Evolutionary conservation across 2,888 invertebrate species (phyloP), one percentile per base, ranked within the genome.

Genomic region (Tinea semifulvella): DNA sequence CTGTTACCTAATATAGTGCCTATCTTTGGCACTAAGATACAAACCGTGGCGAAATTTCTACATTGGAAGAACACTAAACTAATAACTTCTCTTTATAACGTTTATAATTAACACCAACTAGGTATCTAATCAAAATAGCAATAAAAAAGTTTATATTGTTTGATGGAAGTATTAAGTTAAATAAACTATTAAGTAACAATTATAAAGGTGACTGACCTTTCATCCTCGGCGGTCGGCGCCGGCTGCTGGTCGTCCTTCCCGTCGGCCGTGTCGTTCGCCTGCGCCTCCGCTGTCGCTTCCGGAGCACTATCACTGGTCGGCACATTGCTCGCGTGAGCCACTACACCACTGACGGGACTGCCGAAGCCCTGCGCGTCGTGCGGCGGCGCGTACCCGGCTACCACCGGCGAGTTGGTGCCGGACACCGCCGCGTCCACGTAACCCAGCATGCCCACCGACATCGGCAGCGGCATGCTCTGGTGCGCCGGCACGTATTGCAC

Each of bases 391-490:
- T 36, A 36, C 7, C 17, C 36, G 16, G 36, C 18, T 48, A 82
- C 82, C 27, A 81, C 80, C 5, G 82, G 81, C 2, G 82, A 82
- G 56, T 80, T 82, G 57, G 82, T 82, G 46, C 81, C 80, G 14
- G 81, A 81, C 25, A 82, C 81, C 1, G 79, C 62, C 51, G 81
- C 81, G 4, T 72, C 69, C 0, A 80, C 77, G 8, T 80, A 80
- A 27, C 65, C 63, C 3, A 73, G 75, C 68, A 80, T 76, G 47
- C 49, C 68, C 46, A 79, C 74, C 55, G 80, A 81, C 76, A 81
- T 81, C 4, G 81, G 70, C 79, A 82, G 79, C 45, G 79, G 72
- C 63, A 81, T 81, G 68, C 73, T 81, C 62, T 79, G 80, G 56
- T 79, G 80, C 4, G 68, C 74, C 42, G 49, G 49, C 7, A 45